Conservation (phyloP, 2,113 vertebrate genomes). For the Podiceps cristatus region DNA sequence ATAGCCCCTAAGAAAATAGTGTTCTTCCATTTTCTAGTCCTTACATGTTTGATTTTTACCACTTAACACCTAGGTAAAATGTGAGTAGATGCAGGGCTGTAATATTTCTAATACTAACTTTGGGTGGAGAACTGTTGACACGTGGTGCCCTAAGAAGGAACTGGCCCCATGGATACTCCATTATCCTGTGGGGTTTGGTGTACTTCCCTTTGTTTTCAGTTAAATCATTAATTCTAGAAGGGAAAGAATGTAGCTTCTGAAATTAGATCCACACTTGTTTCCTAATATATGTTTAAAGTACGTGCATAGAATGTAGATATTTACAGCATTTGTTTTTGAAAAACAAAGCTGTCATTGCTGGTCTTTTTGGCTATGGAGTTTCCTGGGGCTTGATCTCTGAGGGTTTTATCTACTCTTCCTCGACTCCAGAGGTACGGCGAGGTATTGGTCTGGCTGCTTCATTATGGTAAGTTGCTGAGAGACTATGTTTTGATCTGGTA, state of each 20-base stretch:
- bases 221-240: neutral
- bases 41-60: neutral
- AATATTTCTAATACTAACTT: neutral
- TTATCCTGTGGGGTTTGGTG: neutral
- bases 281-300: neutral
- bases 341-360: neutral
- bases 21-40: neutral
- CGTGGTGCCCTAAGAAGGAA: neutral
- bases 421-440: rapidly evolving
- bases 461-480: neutral
- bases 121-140: neutral
- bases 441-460: neutral
- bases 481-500: neutral
- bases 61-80: neutral
- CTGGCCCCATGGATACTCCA: rapidly evolving
- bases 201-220: rapidly evolving
- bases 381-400: neutral
- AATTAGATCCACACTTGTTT: conserved; percentile 16
- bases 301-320: neutral
- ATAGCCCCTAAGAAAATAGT: neutral
- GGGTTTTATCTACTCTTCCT: neutral
- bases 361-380: neutral
- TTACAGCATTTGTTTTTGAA: neutral
- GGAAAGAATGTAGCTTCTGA: neutral
- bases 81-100: neutral